Evolutionary conservation across 2,797 vertebrate genomes (phyloP).

Genomic region (Ctenopoma kingsleyae): DNA sequence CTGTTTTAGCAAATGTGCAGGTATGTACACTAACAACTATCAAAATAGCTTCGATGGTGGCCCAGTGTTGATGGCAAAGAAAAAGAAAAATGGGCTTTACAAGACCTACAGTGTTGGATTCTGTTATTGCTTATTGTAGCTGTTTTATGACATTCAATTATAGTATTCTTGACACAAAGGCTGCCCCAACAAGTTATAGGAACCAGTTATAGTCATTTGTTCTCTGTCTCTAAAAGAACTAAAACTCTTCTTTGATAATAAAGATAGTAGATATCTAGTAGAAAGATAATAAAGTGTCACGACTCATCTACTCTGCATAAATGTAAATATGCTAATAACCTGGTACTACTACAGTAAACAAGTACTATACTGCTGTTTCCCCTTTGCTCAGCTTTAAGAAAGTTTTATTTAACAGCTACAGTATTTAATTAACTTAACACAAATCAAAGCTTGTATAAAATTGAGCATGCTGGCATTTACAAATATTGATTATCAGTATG

Average conservation of each 20-base stretch:
- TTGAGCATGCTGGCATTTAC: constrained; percentile 33
- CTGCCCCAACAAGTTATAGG: background rate
- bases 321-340: constrained; percentile 12
- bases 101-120: background rate
- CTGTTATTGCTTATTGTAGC: background rate
- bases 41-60: constrained; percentile 55
- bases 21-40: constrained; percentile 55
- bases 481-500: constrained; percentile 44
- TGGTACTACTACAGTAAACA: background rate
- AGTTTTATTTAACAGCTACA: constrained; percentile 7
- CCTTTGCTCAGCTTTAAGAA: background rate
- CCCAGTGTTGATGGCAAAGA: constrained; percentile 22
- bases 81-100: constrained; percentile 24
- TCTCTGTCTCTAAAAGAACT: constrained; percentile 21
- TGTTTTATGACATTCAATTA: constrained; percentile 13
- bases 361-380: background rate
- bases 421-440: constrained; percentile 21
- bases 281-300: too few relatives aligned
- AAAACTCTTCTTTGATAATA: constrained; percentile 19
- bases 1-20: constrained; percentile 50
- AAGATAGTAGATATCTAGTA: too few relatives aligned
- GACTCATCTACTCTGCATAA: constrained; percentile 23
- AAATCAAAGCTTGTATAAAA: constrained; percentile 12
- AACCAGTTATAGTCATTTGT: constrained; percentile 7
- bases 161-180: constrained; percentile 6